Conservation (phyloP, 2,113 vertebrate species). For the Dendropsophus ebraccatus region DNA sequence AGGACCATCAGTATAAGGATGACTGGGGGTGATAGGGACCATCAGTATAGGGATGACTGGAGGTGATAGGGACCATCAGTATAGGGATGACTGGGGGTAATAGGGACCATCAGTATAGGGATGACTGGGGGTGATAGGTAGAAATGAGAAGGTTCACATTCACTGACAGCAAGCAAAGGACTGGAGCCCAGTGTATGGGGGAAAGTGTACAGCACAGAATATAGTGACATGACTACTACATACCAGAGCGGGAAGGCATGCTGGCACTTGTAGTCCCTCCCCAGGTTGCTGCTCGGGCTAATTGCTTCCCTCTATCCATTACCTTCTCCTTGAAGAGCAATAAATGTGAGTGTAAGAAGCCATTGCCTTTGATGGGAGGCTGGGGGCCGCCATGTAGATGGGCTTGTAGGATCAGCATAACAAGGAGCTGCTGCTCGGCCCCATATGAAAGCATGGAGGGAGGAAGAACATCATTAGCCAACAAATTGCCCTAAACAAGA, state of each 20-base stretch:
- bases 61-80: too few species aligned
- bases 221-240: too few species aligned
- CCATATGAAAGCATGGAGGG: conserved; percentile 48
- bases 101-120: too few species aligned
- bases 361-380: conserved; percentile 22
- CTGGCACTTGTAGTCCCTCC: neutral
- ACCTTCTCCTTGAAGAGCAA: neutral
- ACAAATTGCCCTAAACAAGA: conserved; percentile 67
- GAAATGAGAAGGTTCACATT: too few species aligned
- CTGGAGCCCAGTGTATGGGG: too few species aligned
- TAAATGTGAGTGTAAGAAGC: conserved; percentile 4
- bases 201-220: too few species aligned
- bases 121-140: too few species aligned
- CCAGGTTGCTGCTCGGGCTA: neutral
- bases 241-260: neutral
- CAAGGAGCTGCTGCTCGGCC: conserved; percentile 61
- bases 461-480: conserved; percentile 63
- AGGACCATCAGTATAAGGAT: too few species aligned
- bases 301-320: neutral
- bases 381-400: conserved; percentile 18
- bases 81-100: too few species aligned
- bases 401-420: conserved; percentile 49
- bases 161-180: too few species aligned
- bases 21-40: too few species aligned
- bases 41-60: too few species aligned